Evolutionary conservation across 2,113 vertebrate species (phyloP).

Genomic region (Riparia riparia): DNA sequence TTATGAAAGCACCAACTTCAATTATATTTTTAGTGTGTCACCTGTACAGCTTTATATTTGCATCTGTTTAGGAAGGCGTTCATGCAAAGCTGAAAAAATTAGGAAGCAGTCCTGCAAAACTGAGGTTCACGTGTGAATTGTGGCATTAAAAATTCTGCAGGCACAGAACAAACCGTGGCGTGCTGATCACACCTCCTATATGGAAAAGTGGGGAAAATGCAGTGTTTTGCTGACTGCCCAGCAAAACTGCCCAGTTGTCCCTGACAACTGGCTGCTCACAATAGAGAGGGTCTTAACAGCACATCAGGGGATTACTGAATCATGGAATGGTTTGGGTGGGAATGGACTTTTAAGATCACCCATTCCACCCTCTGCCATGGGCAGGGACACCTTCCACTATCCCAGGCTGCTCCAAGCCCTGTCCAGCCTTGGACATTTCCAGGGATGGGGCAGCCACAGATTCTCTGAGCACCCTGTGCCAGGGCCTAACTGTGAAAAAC

Average conservation of each 20-base stretch:
- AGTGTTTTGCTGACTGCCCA: neutral
- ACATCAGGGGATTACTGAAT: neutral
- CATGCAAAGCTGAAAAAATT: neutral
- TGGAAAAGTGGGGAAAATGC: neutral
- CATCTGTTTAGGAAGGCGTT: neutral
- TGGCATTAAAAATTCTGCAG: neutral
- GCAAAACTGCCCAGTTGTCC: no score
- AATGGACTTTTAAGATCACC: neutral
- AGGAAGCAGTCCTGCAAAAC: neutral
- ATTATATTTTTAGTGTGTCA: slow-evolving; percentile 19
- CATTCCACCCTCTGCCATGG: neutral
- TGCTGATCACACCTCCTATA: neutral
- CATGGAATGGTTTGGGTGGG: neutral
- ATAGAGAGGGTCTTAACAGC: neutral
- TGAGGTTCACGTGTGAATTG: neutral
- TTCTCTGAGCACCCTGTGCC: neutral
- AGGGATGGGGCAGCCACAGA: neutral
- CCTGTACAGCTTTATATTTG: slow-evolving; percentile 3
- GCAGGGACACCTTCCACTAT: neutral
- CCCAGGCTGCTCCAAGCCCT: accelerated
- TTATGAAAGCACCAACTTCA: slow-evolving; percentile 12
- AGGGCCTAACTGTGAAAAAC: neutral
- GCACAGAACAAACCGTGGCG: neutral
- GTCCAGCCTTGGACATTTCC: neutral
- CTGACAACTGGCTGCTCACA: neutral